Conservation (phyloP, 2,797 vertebrate species). For the Parauchenoglanis ngamensis region DNA sequence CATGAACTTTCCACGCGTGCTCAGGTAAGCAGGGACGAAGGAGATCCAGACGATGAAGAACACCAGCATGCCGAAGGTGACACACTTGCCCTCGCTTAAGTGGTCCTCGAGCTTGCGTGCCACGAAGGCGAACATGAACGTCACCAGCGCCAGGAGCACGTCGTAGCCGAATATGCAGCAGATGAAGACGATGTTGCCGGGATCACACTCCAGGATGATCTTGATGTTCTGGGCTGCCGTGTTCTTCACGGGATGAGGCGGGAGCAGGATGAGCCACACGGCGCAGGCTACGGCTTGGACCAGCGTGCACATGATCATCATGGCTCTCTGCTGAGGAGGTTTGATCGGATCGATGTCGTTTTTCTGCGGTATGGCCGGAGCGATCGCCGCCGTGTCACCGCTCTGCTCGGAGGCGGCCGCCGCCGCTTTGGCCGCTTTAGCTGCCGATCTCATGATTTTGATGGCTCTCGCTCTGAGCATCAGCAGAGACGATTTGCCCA, state of each 20-base stretch:
- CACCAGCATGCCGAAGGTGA: conserved; percentile 86
- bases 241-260: conserved; percentile 80
- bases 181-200: conserved; percentile 82
- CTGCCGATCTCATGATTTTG: conserved; percentile 71
- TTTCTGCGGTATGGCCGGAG: conserved; percentile 56
- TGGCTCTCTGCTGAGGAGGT: conserved; percentile 74
- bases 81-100: conserved; percentile 82
- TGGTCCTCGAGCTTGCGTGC: conserved; percentile 81
- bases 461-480: conserved; percentile 80
- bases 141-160: conserved; percentile 78
- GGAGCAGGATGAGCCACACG: conserved; percentile 77
- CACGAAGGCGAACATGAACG: conserved; percentile 80
- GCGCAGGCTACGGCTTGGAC: conserved; percentile 74
- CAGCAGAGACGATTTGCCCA: conserved; percentile 80
- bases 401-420: conserved; percentile 64
- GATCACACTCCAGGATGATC: conserved; percentile 85
- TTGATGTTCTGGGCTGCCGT: conserved; percentile 82
- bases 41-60: conserved; percentile 90
- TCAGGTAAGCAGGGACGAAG: conserved; percentile 85
- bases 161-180: conserved; percentile 83
- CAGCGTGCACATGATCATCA: conserved; percentile 71
- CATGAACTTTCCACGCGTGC: conserved; percentile 88
- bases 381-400: conserved; percentile 67
- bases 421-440: conserved; percentile 68
- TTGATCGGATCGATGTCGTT: conserved; percentile 65